phyloP scores from a whole-genome alignment of 2,113 vertebrate species.

The Narcine bancroftii region DNA sequence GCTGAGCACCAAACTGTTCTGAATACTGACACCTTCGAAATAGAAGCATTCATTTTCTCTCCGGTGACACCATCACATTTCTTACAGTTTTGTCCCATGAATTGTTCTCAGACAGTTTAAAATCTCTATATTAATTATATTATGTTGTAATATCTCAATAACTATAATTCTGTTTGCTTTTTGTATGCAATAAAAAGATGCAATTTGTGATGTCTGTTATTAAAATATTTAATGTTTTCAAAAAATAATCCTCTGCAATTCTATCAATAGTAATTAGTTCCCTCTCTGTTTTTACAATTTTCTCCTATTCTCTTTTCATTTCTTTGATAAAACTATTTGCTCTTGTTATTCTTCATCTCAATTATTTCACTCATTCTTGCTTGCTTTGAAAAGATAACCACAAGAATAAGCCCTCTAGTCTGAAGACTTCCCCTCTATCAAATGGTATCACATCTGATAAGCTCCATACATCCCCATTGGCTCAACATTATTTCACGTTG shows the following conservation, averaged over 20 bases:
- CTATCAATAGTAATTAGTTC: too few species aligned
- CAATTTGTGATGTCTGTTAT: neutral
- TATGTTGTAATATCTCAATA: neutral
- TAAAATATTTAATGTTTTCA: neutral
- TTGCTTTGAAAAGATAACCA: neutral
- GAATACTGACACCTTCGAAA: neutral
- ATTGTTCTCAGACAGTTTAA: neutral
- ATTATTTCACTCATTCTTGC: neutral
- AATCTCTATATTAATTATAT: neutral
- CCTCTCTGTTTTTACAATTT: neutral
- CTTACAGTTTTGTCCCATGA: neutral
- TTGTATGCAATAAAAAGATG: neutral
- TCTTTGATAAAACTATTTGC: neutral
- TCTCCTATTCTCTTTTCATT: neutral
- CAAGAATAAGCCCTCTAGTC: neutral
- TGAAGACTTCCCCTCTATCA: neutral
- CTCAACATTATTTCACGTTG: neutral
- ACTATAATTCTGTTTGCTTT: neutral
- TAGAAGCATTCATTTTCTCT: neutral
- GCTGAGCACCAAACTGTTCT: neutral
- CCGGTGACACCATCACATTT: neutral
- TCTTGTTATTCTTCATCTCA: neutral
- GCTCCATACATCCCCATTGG: neutral
- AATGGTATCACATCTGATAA: neutral
- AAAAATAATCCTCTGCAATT: neutral